A percentile compares a stretch with the other conserved stretches of the same genome.
phyloP scores from a whole-genome alignment of 2,797 vertebrate genomes.

The Argentina silus region DNA sequence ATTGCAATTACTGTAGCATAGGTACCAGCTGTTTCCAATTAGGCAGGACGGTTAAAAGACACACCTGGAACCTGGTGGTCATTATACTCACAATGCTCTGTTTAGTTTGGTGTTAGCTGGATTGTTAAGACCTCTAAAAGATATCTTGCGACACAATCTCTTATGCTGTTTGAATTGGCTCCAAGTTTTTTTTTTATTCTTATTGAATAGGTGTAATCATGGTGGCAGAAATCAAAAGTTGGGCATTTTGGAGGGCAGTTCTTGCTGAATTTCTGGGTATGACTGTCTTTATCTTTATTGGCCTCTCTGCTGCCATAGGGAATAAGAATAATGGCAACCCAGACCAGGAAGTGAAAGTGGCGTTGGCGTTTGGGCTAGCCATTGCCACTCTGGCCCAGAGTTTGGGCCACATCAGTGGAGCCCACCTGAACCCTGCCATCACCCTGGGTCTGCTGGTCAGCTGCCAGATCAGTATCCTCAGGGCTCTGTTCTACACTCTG shows the following conservation, averaged over 20 bases:
- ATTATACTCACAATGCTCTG: slow-evolving; percentile 1
- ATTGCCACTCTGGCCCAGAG: slow-evolving; percentile 83
- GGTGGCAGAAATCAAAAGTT: slow-evolving; percentile 78
- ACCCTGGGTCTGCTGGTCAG: slow-evolving; percentile 82
- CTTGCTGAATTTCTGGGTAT: slow-evolving; percentile 83
- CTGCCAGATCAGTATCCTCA: slow-evolving; percentile 84
- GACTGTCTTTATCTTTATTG: slow-evolving; percentile 75
- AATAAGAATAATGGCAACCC: slow-evolving; percentile 50
- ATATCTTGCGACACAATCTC: no score
- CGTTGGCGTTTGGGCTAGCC: slow-evolving; percentile 82
- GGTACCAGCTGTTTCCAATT: slow-evolving; percentile 61
- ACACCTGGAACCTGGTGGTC: background rate
- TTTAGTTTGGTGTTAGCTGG: background rate
- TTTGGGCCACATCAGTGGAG: slow-evolving; percentile 84
- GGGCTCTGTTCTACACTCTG: slow-evolving; percentile 78
- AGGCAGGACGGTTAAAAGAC: slow-evolving; percentile 39
- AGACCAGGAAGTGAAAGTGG: slow-evolving; percentile 85
- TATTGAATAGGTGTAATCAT: background rate
- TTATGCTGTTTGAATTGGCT: background rate
- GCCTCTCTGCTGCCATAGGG: slow-evolving; percentile 80
- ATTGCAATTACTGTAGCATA: background rate
- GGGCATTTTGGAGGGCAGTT: slow-evolving; percentile 82
- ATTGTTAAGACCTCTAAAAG: no score
- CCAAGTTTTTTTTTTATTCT: background rate
- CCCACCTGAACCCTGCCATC: slow-evolving; percentile 85